Evolutionary conservation across 1,140 invertebrate genomes (phyloP), one percentile per base, ranked within the genome.

Genomic region (Atopsyche davidsoni): DNA sequence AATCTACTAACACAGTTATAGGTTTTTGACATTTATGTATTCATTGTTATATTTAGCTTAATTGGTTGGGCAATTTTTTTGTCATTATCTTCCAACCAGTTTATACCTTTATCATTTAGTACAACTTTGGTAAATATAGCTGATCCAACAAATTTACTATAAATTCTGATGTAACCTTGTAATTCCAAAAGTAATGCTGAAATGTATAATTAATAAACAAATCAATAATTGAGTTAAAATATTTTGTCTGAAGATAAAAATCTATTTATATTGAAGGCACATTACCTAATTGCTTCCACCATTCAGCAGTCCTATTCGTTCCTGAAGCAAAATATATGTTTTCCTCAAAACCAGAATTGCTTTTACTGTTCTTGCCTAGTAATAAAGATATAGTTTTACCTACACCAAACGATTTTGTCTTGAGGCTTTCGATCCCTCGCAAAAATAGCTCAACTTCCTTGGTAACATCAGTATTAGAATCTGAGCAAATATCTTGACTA

Each of bases 241-340:
- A 13, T 36, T 36, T 36, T 36, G 7, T 36, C 24, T 7, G 24
- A 28, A 7, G n/a, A 28, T 28, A 28, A 7, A 28, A 28, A 28
- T 28, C 6, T 7, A 28, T 28, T 7, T 28, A 28, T 7, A 28
- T 28, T 36, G 14, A 6, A 6, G 4, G 6, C 13, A 36, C n/a
- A 28, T 9, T 48, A 54, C 51, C 48, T n/a, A 58, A 31, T 28
- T 58, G 25, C 34, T 44, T 54, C 56, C 56, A 58, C 56, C 56
- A 58, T 18, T 48, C 45, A 31, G 48, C 40, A 24, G 3, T 42
- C 44, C 41, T 58, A 13, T 39, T 43, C 9, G 4, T 17, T 17
- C 56, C 56, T 3, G 35, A 13, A 32, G 51, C 51, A 35, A 45
- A 58, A 24, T 17, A 44, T 22, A 25, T 14, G 38, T 53, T 46